phyloP scores from a whole-genome alignment of 2,888 invertebrate species.

The Acleris laterana region DNA sequence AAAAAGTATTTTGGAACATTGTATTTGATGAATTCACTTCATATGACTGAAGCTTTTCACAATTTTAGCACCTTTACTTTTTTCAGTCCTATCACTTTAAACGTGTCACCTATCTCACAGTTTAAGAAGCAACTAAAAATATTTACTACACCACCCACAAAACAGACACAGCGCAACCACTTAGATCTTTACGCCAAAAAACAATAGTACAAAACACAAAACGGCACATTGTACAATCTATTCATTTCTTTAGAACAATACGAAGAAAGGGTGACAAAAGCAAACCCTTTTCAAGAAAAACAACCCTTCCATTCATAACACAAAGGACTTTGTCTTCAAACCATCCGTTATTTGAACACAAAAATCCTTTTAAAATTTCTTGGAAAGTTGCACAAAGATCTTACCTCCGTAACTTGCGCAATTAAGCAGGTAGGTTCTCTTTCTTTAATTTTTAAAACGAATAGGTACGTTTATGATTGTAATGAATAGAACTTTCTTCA shows the following conservation, averaged over 20 bases:
- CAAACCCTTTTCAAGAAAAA: constrained; percentile 78
- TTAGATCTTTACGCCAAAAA: constrained; percentile 48
- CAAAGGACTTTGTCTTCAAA: constrained; percentile 64
- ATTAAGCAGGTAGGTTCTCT: constrained; percentile 43
- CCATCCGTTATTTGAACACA: constrained; percentile 73
- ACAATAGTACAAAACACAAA: constrained; percentile 57
- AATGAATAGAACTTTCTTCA: constrained; percentile 20
- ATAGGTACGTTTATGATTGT: constrained; percentile 7
- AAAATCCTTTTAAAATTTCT: constrained; percentile 59
- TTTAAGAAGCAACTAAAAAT: constrained; percentile 9
- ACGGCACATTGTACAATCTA: constrained; percentile 70
- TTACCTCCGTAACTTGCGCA: constrained; percentile 35
- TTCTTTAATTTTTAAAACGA: constrained; percentile 21
- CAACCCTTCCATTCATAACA: constrained; percentile 76
- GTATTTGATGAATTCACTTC: neutral
- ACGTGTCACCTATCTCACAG: neutral
- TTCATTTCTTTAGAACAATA: constrained; percentile 59
- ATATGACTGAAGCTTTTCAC: neutral
- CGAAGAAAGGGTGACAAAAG: constrained; percentile 75
- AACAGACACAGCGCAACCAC: constrained; percentile 33
- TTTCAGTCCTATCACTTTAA: neutral
- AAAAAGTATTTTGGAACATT: too few species aligned
- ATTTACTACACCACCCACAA: neutral
- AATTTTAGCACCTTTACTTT: too few species aligned
- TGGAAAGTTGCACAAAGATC: constrained; percentile 51